Evolutionary conservation across 2,113 vertebrate genomes (phyloP).

Genomic region (Tetrax tetrax): DNA sequence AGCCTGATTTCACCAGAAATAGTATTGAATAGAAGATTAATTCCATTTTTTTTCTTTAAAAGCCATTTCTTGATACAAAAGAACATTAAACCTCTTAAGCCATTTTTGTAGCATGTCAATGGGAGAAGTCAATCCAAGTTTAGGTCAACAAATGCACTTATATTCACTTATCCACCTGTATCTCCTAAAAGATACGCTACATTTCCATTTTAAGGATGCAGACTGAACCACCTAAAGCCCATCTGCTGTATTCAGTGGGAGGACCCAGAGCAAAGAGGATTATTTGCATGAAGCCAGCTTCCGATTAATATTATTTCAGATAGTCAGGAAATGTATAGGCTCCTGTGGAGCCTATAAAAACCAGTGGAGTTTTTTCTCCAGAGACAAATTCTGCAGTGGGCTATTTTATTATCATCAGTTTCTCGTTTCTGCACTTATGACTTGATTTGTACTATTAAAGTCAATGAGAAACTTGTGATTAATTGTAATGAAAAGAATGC

Average conservation of each 20-base stretch:
- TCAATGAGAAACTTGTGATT: background rate
- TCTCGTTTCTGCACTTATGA: background rate
- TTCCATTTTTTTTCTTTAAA: background rate
- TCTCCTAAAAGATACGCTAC: background rate
- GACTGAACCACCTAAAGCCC: conserved; percentile 22
- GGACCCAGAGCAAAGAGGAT: conserved; percentile 35
- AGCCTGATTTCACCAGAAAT: background rate
- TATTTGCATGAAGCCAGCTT: conserved; percentile 25
- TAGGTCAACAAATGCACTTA: background rate
- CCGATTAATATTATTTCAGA: conserved; percentile 41
- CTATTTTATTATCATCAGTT: background rate
- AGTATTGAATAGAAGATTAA: background rate
- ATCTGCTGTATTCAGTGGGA: conserved; percentile 25
- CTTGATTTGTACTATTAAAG: background rate
- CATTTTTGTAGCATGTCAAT: background rate
- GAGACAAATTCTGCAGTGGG: background rate
- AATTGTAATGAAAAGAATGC: background rate
- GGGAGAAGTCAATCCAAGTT: background rate
- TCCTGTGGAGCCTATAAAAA: too few species aligned
- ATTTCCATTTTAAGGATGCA: conserved; percentile 9
- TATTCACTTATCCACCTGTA: background rate
- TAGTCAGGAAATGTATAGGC: conserved; percentile 2
- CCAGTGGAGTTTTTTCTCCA: background rate
- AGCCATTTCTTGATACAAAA: background rate
- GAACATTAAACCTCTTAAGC: background rate